These are phyloP conservation scores for Saturnia japonica DNA, from an alignment of 2,888 invertebrate genomes.

Conservation along the genomic window DNA sequence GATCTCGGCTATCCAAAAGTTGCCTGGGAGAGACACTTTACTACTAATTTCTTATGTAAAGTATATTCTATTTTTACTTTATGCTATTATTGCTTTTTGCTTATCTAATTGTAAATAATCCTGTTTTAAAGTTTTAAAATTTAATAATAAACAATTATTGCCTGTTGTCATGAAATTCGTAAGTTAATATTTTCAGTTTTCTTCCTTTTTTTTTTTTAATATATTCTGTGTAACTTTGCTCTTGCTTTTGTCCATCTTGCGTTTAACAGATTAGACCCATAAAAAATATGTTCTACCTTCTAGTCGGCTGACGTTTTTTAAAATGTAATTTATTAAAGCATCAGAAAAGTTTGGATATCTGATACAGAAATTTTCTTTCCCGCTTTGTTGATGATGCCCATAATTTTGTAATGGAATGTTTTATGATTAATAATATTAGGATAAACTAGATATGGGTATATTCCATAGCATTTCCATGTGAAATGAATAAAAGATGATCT, in stretches of 20 bases:
- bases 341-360: no score
- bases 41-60: slow-evolving; percentile 19
- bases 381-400: no score
- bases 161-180: not conserved
- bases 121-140: not conserved
- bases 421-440: no score
- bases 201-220: no score
- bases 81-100: not conserved
- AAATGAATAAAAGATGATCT: no score
- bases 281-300: no score
- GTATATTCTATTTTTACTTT: slow-evolving; percentile 16
- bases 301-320: not conserved
- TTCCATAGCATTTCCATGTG: no score
- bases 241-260: not conserved
- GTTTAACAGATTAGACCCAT: not conserved
- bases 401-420: no score
- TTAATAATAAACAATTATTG: not conserved
- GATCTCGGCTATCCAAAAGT: slow-evolving; percentile 11
- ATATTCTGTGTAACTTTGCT: no score
- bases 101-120: not conserved
- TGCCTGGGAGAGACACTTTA: slow-evolving; percentile 12
- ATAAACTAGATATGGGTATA: no score
- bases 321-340: not conserved
- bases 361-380: no score
- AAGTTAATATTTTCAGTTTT: no score